phyloP scores from a whole-genome alignment of 2,797 vertebrate species.

The Urocyon cinereoargenteus region DNA sequence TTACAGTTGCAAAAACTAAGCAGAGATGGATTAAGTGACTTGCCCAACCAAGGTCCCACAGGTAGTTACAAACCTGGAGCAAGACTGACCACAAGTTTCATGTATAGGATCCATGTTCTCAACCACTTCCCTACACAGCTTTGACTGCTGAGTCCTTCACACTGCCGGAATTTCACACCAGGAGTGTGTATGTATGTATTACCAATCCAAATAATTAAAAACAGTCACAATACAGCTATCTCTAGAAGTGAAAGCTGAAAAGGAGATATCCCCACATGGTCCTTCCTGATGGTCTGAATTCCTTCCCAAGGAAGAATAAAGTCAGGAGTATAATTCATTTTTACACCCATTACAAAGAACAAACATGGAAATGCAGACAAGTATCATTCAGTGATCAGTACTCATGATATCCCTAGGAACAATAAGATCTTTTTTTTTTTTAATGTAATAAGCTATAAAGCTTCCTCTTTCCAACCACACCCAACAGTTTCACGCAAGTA shows the following conservation, averaged over 20 bases:
- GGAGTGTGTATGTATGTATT: background rate
- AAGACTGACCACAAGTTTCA: background rate
- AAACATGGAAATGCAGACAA: background rate
- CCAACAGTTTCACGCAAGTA: background rate
- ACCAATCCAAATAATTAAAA: background rate
- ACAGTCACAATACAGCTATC: background rate
- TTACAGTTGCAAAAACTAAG: background rate
- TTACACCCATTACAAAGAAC: background rate
- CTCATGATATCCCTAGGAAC: accelerated
- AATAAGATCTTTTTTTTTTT: background rate
- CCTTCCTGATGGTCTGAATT: background rate
- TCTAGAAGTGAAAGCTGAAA: background rate
- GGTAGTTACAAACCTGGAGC: background rate
- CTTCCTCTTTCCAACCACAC: background rate
- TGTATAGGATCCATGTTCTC: background rate
- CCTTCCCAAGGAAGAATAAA: background rate
- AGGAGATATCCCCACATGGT: too few species aligned
- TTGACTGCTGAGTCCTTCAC: background rate
- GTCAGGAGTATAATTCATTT: background rate
- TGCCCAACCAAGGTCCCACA: background rate
- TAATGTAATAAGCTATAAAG: background rate
- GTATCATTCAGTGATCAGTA: background rate
- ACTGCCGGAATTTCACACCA: background rate
- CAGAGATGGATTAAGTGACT: background rate
- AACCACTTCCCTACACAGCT: background rate